Conservation (phyloP, 2,113 vertebrate species). For the Zosterops pallidus region DNA sequence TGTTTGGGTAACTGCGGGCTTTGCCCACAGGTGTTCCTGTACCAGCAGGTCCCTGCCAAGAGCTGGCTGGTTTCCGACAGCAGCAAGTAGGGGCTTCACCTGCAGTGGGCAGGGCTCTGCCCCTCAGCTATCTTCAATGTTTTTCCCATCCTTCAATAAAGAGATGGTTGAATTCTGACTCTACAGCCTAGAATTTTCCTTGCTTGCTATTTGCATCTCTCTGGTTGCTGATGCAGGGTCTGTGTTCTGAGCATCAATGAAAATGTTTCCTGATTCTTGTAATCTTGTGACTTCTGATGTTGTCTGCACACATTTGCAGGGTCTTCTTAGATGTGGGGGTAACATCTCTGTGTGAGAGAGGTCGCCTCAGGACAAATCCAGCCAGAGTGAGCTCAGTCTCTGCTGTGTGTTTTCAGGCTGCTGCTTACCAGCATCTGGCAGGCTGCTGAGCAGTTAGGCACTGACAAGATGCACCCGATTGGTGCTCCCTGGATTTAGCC, state of each 20-base stretch:
- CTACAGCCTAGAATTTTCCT: background rate
- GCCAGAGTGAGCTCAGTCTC: background rate
- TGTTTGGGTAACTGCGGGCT: background rate
- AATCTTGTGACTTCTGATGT: background rate
- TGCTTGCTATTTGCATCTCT: background rate
- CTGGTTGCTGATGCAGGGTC: background rate
- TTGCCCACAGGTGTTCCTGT: background rate
- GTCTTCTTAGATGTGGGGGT: background rate
- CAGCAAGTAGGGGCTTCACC: background rate
- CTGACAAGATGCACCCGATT: background rate
- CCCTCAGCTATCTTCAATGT: background rate
- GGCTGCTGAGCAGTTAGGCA: background rate
- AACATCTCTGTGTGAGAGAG: background rate
- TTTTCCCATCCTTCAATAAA: background rate
- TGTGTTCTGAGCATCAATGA: background rate
- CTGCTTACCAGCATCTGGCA: background rate
- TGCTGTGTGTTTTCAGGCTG: background rate
- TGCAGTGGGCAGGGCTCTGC: background rate
- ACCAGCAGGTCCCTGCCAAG: background rate
- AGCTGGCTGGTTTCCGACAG: background rate
- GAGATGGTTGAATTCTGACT: background rate
- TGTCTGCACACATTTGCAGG: background rate
- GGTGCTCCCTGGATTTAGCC: conserved; percentile 30
- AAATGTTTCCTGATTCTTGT: background rate
- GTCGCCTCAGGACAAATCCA: background rate